Evolutionary conservation across 1,140 invertebrate species (phyloP).

Genomic region (Formica exsecta): DNA sequence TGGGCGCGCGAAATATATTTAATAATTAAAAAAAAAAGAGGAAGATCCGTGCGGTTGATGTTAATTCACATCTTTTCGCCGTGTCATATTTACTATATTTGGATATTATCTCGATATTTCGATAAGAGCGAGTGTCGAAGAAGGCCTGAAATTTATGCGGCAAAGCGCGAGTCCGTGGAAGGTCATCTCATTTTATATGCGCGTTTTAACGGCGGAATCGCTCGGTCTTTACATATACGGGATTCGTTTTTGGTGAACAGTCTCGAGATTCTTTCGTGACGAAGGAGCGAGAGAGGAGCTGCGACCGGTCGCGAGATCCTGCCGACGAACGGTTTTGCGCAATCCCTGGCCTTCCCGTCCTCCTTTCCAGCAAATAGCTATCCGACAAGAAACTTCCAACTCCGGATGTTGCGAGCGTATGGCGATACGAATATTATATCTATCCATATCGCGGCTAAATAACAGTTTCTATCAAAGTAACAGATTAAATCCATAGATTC

Average conservation of each 20-base stretch:
- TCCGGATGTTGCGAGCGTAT: constrained; percentile 50
- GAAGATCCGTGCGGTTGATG: constrained; percentile 3
- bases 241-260: constrained; percentile 48
- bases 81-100: constrained; percentile 33
- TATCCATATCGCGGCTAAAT: not conserved
- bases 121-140: constrained; percentile 21
- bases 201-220: constrained; percentile 35
- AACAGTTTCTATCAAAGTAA: constrained; percentile 18
- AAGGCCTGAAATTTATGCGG: constrained; percentile 45
- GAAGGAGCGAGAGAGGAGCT: constrained; percentile 39
- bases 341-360: constrained; percentile 57
- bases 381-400: constrained; percentile 43
- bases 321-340: constrained; percentile 59
- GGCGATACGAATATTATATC: constrained; percentile 42
- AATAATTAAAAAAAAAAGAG: constrained; percentile 37
- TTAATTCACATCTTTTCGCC: constrained; percentile 48
- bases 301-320: constrained; percentile 43
- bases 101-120: constrained; percentile 32
- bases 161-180: constrained; percentile 41
- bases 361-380: constrained; percentile 61
- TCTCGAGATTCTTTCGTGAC: constrained; percentile 20
- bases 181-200: constrained; percentile 37
- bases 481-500: constrained; percentile 12
- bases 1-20: constrained; percentile 9
- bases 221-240: constrained; percentile 35